Conservation (phyloP, 2,113 vertebrate genomes). For the Oreochromis niloticus region DNA sequence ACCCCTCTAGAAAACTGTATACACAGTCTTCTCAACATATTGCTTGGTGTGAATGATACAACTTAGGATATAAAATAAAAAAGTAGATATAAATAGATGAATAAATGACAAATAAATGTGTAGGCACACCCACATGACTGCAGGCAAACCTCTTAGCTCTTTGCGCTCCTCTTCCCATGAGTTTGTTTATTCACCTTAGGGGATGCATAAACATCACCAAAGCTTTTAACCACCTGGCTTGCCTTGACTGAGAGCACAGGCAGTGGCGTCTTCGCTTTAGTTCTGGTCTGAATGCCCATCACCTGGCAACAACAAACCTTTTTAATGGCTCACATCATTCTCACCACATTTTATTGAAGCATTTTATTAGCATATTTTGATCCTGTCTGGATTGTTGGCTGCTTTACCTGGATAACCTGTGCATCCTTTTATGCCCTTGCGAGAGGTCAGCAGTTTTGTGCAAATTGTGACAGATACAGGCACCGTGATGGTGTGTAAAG, state of each 20-base stretch:
- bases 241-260: not conserved
- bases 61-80: not conserved
- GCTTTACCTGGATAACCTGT: not conserved
- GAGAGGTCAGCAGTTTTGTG: not conserved
- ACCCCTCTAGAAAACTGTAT: not conserved
- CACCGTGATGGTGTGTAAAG: not conserved
- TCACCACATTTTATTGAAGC: not conserved
- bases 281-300: not conserved
- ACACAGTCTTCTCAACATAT: not conserved
- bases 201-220: not conserved
- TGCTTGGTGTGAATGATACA: not conserved
- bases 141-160: not conserved
- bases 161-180: not conserved
- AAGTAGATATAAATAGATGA: not conserved
- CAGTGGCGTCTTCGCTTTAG: not conserved
- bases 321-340: not conserved
- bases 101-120: not conserved
- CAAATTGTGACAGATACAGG: conserved; percentile 2
- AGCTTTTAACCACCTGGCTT: not conserved
- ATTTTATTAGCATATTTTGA: conserved; percentile 1
- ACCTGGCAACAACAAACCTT: not conserved
- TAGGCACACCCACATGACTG: not conserved
- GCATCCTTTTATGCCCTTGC: not conserved
- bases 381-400: conserved; percentile 1
- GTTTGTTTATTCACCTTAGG: not conserved